Percentiles rank a stretch among this genome's conserved stretches.
Evolutionary conservation across 2,888 invertebrate genomes (phyloP).

Genomic region (Chorisops tibialis): DNA sequence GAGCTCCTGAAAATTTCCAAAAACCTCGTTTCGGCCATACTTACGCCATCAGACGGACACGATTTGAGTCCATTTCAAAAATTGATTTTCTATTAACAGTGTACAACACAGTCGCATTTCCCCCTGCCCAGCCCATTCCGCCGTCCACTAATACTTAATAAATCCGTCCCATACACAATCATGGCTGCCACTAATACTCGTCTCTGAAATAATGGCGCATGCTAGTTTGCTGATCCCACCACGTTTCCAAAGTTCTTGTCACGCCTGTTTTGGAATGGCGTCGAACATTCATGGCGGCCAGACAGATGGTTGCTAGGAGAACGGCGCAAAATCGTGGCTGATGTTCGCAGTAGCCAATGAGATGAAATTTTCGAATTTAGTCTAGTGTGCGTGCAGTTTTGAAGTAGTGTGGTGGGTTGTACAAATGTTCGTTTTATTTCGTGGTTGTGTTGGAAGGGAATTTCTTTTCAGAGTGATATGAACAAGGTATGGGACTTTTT

Average conservation of each 20-base stretch:
- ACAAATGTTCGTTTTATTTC: not conserved
- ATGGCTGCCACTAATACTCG: too few relatives aligned
- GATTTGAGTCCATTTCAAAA: not conserved
- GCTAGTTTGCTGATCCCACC: not conserved
- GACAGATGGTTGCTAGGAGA: not conserved
- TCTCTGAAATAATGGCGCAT: too few relatives aligned
- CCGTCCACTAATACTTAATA: too few relatives aligned
- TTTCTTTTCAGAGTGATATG: not conserved
- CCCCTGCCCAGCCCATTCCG: not conserved
- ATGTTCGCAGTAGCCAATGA: not conserved
- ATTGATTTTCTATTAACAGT: slow-evolving; percentile 22
- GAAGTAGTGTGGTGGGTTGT: slow-evolving; percentile 4
- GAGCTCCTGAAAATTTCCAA: too few relatives aligned
- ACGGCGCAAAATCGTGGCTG: not conserved
- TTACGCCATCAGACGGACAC: too few relatives aligned
- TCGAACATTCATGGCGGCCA: not conserved
- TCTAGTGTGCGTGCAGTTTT: slow-evolving; percentile 2
- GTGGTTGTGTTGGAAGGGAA: slow-evolving; percentile 3
- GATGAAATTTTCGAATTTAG: not conserved
- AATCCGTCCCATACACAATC: too few relatives aligned
- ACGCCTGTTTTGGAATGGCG: slow-evolving; percentile 22
- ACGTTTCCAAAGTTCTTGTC: not conserved
- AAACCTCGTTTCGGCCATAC: too few relatives aligned
- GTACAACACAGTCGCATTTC: not conserved
- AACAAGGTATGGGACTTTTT: too few relatives aligned